Evolutionary conservation across 2,797 vertebrate species (phyloP).

Genomic region (Lophius americanus): DNA sequence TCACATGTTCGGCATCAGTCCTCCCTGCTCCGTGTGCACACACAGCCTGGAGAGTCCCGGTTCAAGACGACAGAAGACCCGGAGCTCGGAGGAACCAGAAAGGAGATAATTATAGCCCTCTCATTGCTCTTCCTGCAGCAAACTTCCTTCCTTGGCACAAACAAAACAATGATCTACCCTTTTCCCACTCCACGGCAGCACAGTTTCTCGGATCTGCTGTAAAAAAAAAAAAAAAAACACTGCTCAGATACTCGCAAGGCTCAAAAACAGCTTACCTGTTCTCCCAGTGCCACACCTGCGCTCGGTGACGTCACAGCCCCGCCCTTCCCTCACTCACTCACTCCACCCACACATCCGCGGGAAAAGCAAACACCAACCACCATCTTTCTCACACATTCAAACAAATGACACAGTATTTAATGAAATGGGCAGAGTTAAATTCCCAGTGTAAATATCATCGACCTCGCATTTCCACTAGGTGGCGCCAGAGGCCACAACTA

Average conservation of each 20-base stretch:
- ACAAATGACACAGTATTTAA: not conserved
- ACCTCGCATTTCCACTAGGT: not conserved
- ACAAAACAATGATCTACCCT: constrained; percentile 29
- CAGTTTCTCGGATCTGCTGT: too few relatives aligned
- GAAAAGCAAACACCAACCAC: fast-evolving
- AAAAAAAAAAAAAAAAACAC: too few relatives aligned
- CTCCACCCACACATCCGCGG: not conserved
- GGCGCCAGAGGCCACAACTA: constrained; percentile 10
- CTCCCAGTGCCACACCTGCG: constrained; percentile 73
- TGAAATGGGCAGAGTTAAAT: not conserved
- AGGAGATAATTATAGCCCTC: constrained; percentile 69
- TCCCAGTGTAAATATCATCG: not conserved
- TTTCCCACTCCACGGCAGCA: not conserved
- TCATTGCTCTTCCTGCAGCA: constrained; percentile 53
- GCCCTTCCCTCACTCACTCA: not conserved
- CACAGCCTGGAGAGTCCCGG: not conserved
- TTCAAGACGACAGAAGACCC: constrained; percentile 8
- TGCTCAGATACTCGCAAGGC: not conserved
- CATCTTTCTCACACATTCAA: not conserved
- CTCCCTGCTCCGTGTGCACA: constrained; percentile 39
- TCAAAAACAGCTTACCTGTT: constrained; percentile 52
- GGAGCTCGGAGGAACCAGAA: constrained; percentile 2
- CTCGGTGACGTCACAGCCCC: constrained; percentile 47
- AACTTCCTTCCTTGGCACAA: constrained; percentile 65
- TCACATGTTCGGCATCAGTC: not conserved